Conservation (phyloP, 1,140 invertebrate species). For the Drosophila athabasca region DNA sequence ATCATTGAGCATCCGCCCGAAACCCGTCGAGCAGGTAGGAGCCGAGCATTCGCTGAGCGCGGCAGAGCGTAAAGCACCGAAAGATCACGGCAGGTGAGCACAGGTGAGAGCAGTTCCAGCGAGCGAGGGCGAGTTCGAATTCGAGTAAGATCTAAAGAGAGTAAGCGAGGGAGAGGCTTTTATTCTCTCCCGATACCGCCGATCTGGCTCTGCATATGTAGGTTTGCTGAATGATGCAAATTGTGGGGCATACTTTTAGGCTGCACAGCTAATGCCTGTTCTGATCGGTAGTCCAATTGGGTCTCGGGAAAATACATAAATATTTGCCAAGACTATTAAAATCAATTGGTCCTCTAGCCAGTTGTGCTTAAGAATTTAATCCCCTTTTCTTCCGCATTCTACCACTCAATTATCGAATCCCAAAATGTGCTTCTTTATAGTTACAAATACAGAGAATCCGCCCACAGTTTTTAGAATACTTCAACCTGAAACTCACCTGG, state of each 20-base stretch:
- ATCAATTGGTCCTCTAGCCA: too few relatives aligned
- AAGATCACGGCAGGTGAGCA: slow-evolving; percentile 32
- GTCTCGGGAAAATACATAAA: too few relatives aligned
- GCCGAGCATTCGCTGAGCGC: slow-evolving; percentile 19
- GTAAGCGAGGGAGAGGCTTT: background rate
- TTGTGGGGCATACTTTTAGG: background rate
- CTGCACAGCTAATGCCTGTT: too few relatives aligned
- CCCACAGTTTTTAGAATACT: slow-evolving; percentile 9
- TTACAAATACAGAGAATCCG: background rate
- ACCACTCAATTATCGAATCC: too few relatives aligned
- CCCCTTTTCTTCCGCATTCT: too few relatives aligned
- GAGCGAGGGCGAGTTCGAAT: background rate
- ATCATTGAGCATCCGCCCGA: slow-evolving; percentile 13
- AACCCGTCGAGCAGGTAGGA: slow-evolving; percentile 63
- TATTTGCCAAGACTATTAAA: too few relatives aligned
- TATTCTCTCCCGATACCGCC: background rate
- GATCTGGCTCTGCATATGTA: too few relatives aligned
- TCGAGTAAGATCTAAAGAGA: slow-evolving; percentile 3
- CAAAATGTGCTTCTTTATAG: too few relatives aligned
- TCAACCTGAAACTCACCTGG: slow-evolving; percentile 88
- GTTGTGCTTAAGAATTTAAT: too few relatives aligned
- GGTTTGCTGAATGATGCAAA: background rate
- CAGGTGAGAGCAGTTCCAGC: slow-evolving; percentile 20
- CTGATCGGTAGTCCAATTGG: too few relatives aligned
- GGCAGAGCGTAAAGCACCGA: slow-evolving; percentile 45